These are phyloP conservation scores for Acrossocheilus wenchowensis DNA, from an alignment of 2,797 vertebrate species.

Conservation along the genomic window DNA sequence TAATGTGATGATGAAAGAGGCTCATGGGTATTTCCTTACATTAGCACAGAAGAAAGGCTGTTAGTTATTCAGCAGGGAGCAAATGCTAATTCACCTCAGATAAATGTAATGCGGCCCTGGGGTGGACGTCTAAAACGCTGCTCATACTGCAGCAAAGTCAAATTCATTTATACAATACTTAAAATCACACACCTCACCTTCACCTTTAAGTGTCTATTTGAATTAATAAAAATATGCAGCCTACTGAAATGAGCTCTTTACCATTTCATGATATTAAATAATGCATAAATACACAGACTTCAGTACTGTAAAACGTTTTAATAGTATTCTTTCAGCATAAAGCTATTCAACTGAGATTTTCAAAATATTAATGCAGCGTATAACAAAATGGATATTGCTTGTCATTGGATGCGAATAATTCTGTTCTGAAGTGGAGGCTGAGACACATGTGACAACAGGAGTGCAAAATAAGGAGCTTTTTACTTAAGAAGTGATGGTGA, in stretches of 20 bases:
- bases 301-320: constrained; percentile 74
- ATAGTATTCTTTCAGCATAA: constrained; percentile 69
- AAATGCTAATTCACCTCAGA: background rate
- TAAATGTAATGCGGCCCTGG: background rate
- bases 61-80: background rate
- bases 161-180: background rate
- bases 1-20: background rate
- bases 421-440: background rate
- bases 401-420: background rate
- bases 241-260: background rate
- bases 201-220: background rate
- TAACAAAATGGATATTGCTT: constrained; percentile 4
- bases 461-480: background rate
- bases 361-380: constrained; percentile 9
- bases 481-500: background rate
- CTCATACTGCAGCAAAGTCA: background rate
- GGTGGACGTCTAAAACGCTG: background rate
- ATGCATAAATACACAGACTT: constrained; percentile 35
- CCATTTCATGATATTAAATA: background rate
- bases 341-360: constrained; percentile 59
- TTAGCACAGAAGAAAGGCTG: background rate
- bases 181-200: background rate
- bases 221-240: background rate
- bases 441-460: background rate
- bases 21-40: background rate